Percentiles rank a stretch among this genome's conserved stretches.
These are phyloP conservation scores for Casuarius casuarius DNA, from an alignment of 2,113 vertebrate species.

Conservation along the genomic window DNA sequence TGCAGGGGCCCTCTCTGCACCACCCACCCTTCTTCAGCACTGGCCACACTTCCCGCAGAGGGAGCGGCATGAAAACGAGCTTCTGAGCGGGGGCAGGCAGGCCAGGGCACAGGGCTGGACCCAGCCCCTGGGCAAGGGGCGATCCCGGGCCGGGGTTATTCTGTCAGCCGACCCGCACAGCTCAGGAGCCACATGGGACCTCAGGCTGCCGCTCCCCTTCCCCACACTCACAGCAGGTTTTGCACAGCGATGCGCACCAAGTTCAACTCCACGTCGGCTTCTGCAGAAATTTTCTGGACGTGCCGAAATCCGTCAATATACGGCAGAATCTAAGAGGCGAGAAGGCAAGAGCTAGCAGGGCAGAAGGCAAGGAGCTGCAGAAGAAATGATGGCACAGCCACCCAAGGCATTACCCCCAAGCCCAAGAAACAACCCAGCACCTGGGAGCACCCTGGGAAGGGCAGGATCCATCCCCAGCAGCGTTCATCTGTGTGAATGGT, in stretches of 20 bases:
- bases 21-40: accelerated
- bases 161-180: no score
- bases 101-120: neutral
- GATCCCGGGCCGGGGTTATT: no score
- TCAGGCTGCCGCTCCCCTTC: neutral
- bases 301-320: slow-evolving; percentile 97
- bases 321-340: slow-evolving; percentile 85
- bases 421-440: accelerated
- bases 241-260: slow-evolving; percentile 96
- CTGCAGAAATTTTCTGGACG: slow-evolving; percentile 95
- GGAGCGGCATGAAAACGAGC: neutral
- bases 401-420: neutral
- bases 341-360: neutral
- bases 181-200: no score
- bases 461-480: neutral
- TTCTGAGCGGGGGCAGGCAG: neutral
- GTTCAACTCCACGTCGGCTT: slow-evolving; percentile 96
- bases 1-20: neutral
- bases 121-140: no score
- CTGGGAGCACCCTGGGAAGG: accelerated
- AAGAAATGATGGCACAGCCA: no score
- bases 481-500: accelerated
- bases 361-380: neutral
- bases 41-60: neutral
- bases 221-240: slow-evolving; percentile 88